Evolutionary conservation across 2,888 invertebrate genomes (phyloP), one percentile per base, ranked within the genome.

Genomic region (Digitonthophagus gazella): DNA sequence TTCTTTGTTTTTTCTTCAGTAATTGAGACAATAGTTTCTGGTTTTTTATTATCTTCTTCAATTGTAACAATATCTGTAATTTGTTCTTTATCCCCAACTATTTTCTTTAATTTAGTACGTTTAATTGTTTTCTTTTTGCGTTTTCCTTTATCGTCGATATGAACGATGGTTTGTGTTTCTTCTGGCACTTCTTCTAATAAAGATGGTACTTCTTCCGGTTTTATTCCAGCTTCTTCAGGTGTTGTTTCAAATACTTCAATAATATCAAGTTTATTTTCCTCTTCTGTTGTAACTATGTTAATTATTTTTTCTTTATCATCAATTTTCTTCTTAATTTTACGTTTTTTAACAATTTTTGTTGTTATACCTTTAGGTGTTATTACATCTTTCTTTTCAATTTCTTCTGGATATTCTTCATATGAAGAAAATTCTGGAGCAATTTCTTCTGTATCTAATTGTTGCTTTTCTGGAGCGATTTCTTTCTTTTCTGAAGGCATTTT

Each of bases 51-150:
- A 69, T 75, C 79, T 71, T 78, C 77, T 72, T 78, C 75, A 1
- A 75, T 79, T 15, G 76, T 77, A 11, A 78, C 76, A 68, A 83
- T 81, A 77, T 84, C 80, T 18, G 82, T 81, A 0, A 79, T 76
- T 75, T 83, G 78, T 68, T 83, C 72, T 67, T 80, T 80, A n/a
- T 75, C 77, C 2, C 79, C 82, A 18, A 77, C 78, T 11, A 79
- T 81, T 64, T 82, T 83, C 67, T 82, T 84, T 0, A 83, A 78
- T 64, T 82, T 82, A 3, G 80, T 80, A 67, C 81, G 83, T 4
- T 81, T 84, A 28, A 73, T 71, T 2, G 72, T 72, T 70, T 73
- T 76, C 64, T 73, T 75, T 3, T 73, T 71, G 58, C 74, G 65
- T 11, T 69, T 69, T 20, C 68, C 61, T 65, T 56, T 58, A 55